Base-by-base conservation (phyloP, 2,888 invertebrate genomes). In the Peribatodes rhomboidaria region DNA sequence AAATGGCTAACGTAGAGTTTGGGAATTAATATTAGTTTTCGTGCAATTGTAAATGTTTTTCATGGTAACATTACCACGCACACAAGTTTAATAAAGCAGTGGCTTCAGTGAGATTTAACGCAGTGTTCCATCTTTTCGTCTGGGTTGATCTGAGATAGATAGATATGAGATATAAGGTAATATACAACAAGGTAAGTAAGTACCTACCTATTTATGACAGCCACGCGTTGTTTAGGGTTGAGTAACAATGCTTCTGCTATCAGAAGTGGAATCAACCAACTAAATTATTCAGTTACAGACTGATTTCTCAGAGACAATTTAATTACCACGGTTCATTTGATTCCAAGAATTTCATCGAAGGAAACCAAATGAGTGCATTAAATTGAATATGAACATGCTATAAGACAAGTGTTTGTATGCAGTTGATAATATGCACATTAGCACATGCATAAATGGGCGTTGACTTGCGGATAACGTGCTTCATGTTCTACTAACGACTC, bases 401-500 rank as follows among this genome's bases (percentile, higher is more conserved):
- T n/a, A n/a, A n/a, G 35, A 65, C 64, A 66, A 39, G 33, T 62
- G 46, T 59, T 59, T 41, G 13, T 37, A 46, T 64, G 66, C 67
- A 68, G 62, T 62, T 64, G 55, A 68, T n/a, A n/a, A n/a, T 70
- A 71, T 63, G 65, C 58, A 65, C 47, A 64, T 68, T 54, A 61
- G 47, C 57, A 55, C 63, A n/a, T n/a, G n/a, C n/a, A 71, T 67
- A 74, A 76, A 76, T 75, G 78, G 76, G 65, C 77, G 69, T 74
- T 79, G 75, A 75, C 76, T 73, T 62, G 47, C 57, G 75, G 73
- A 78, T 77, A 77, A 75, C 75, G 73, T 67, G 59, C 61, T 58
- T 69, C 56, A 69, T 70, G 65, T 68, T 74, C 70, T 73, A 59
- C 65, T 69, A 72, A 74, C 65, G 46, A 53, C 57, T 58, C 52